Conservation (phyloP, 2,888 invertebrate genomes). For the Zygogramma bicolorata region DNA sequence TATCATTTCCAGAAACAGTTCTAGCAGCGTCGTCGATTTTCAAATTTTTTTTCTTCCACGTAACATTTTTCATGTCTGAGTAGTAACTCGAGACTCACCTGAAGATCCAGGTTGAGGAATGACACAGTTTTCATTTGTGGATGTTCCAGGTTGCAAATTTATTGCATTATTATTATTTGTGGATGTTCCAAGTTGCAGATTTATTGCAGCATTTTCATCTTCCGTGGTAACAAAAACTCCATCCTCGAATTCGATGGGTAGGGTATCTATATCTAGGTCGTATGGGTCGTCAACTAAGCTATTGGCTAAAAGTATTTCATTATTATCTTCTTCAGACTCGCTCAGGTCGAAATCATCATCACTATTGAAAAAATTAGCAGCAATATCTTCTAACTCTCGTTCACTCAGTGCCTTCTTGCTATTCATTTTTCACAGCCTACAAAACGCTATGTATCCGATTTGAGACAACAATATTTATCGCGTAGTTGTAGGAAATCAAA, state of each 20-base stretch:
- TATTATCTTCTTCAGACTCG: constrained; percentile 15
- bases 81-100: constrained; percentile 2
- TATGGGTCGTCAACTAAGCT: not conserved
- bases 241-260: constrained; percentile 20
- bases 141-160: constrained; percentile 11
- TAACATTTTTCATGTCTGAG: not conserved
- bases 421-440: not conserved
- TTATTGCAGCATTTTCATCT: constrained; percentile 9
- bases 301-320: not conserved
- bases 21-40: constrained; percentile 12
- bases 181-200: constrained; percentile 12
- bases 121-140: constrained; percentile 13
- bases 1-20: constrained; percentile 1
- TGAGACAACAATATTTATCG: constrained; percentile 14
- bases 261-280: constrained; percentile 7
- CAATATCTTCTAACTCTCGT: constrained; percentile 26
- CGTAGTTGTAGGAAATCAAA: constrained; percentile 8
- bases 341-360: constrained; percentile 25
- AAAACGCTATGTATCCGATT: constrained; percentile 17
- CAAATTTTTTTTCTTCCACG: constrained; percentile 9
- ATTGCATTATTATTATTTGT: constrained; percentile 16
- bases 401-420: constrained; percentile 13
- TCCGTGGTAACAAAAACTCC: constrained; percentile 3
- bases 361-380: constrained; percentile 25
- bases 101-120: constrained; percentile 6